These are phyloP conservation scores for Elephantulus edwardii DNA, from an alignment of 2,113 vertebrate genomes.

Conservation along the genomic window DNA sequence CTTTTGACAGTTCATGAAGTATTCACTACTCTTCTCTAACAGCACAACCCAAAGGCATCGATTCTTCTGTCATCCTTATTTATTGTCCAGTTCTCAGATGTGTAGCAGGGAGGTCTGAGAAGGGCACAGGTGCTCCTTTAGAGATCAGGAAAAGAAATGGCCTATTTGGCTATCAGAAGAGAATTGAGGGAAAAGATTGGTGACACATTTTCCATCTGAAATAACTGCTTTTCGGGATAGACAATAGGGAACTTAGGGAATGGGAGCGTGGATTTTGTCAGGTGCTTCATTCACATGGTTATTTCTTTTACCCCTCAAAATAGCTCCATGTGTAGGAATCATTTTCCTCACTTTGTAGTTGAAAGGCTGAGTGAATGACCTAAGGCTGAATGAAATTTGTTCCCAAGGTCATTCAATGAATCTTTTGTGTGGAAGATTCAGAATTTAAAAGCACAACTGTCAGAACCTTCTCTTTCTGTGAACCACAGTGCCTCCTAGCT, in stretches of 20 bases:
- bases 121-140: not conserved
- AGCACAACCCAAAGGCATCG: no score
- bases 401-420: not conserved
- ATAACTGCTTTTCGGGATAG: not conserved
- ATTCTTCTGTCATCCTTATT: no score
- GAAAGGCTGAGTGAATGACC: not conserved
- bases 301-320: not conserved
- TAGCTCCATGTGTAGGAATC: not conserved
- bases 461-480: not conserved
- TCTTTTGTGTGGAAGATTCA: slow-evolving; percentile 28
- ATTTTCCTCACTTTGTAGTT: not conserved
- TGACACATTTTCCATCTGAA: not conserved
- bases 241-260: not conserved
- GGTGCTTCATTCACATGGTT: not conserved
- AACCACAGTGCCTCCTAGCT: slow-evolving; percentile 1
- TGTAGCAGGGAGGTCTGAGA: no score
- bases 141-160: not conserved
- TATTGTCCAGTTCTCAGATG: no score
- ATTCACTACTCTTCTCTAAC: no score
- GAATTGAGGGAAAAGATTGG: not conserved
- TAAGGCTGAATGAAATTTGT: not conserved
- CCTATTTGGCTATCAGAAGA: not conserved
- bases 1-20: no score
- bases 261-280: not conserved
- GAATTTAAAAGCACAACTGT: slow-evolving; percentile 15